phyloP scores from a whole-genome alignment of 2,888 invertebrate species.

The Trisateles emortualis region DNA sequence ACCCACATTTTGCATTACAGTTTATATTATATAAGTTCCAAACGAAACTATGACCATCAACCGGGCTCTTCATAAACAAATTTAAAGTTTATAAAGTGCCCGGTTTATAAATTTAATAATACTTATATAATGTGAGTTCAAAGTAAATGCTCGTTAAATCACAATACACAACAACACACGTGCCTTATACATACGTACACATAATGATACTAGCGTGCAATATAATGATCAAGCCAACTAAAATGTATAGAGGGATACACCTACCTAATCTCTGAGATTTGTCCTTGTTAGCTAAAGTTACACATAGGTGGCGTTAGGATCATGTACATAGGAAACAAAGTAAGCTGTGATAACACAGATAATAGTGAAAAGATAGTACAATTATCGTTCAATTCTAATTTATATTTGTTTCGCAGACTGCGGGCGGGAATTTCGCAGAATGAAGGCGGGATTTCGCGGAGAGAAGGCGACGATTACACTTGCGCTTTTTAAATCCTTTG shows the following conservation, averaged over 20 bases:
- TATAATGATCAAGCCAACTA: constrained; percentile 39
- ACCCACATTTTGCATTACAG: no score
- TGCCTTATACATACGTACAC: constrained; percentile 18
- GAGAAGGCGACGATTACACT: no score
- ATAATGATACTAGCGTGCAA: constrained; percentile 39
- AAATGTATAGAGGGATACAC: constrained; percentile 47
- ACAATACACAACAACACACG: constrained; percentile 31
- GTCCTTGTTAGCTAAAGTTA: constrained; percentile 72
- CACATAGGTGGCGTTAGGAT: constrained; percentile 56
- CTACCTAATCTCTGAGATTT: constrained; percentile 69
- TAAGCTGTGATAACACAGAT: constrained; percentile 39
- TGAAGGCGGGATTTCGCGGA: no score
- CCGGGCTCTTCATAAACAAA: no score
- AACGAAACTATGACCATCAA: no score
- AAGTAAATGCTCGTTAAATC: constrained; percentile 18
- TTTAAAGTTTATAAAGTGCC: no score
- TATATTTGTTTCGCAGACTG: background rate
- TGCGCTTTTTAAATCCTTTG: no score
- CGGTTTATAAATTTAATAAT: no score
- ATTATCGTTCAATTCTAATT: constrained; percentile 27
- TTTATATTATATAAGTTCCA: no score
- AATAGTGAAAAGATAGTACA: constrained; percentile 24
- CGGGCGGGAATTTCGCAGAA: background rate
- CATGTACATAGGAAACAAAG: constrained; percentile 41
- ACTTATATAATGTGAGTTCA: no score